Base-by-base conservation (phyloP, 2,888 invertebrate species). In the Euzophera pinguis region DNA sequence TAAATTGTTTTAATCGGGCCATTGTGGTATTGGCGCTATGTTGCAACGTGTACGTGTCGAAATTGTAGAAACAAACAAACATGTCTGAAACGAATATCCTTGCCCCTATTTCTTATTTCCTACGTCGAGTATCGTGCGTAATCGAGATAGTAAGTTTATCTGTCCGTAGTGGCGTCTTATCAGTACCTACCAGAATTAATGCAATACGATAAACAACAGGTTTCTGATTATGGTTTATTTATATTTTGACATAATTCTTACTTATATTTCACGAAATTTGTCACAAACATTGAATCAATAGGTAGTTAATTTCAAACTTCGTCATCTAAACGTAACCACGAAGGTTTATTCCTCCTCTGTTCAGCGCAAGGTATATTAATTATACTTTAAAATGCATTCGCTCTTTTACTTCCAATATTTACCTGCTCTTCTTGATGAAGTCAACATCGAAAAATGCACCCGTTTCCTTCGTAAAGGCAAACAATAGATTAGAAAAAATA, bases 91-190 rank as follows among this genome's bases (percentile, higher is more conserved):
- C 70, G 67, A 64, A 75, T 78, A 87, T 84, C 90, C 89, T 89
- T 89, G 89, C 73, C 85, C 89, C 83, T 79, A 82, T 88, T 88
- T 84, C 78, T 79, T 73, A 78, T 86, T 87, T 84, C 84, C 87
- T 86, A 79, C 74, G 75, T 66, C 64, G 73, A 78, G 75, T 77
- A 73, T 72, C 71, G 74, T 70, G 62, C 74, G 79, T 78, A 82
- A 85, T 82, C 81, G 75, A 74, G 87, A 88, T 89, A 84, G 71
- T 71, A 64, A 68, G 71, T 70, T 62, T 82, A 85, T 87, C 86
- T 73, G 61, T 42, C 61, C 69, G 68, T 67, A 70, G 75, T 73
- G 69, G 72, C 78, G 77, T 80, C 83, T 87, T 89, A 89, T 89
- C 88, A 72, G 59, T 56, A 53, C 70, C 67, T 56, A 53, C 69